Conservation (phyloP, 2,888 invertebrate species). For the Ophion ventricosus region DNA sequence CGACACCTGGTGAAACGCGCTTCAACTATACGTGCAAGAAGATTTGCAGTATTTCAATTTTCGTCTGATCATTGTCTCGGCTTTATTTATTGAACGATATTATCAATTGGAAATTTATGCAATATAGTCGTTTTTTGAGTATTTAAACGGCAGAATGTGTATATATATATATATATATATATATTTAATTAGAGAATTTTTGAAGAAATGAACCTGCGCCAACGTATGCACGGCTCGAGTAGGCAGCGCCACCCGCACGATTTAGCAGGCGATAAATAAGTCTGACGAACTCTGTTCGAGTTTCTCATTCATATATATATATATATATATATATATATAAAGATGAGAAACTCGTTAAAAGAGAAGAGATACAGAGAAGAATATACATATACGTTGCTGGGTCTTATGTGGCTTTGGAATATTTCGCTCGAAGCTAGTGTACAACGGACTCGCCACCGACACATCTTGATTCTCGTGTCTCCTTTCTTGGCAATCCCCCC, state of each 20-base stretch:
- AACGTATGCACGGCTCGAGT: neutral
- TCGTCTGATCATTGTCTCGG: too few relatives aligned
- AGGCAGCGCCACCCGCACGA: slow-evolving; percentile 22
- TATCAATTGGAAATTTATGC: too few relatives aligned
- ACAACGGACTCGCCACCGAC: neutral
- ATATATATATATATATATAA: neutral
- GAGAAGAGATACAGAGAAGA: neutral
- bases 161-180: neutral
- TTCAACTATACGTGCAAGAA: too few relatives aligned
- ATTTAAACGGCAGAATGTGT: neutral
- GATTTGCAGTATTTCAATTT: too few relatives aligned
- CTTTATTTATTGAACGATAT: too few relatives aligned
- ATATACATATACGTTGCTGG: neutral
- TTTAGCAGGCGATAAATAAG: slow-evolving; percentile 49
- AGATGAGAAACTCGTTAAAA: slow-evolving; percentile 6
- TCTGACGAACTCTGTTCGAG: slow-evolving; percentile 41
- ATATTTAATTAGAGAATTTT: slow-evolving; percentile 1
- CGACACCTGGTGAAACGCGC: too few relatives aligned
- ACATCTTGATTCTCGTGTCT: neutral
- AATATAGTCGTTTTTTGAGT: neutral
- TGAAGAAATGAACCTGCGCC: slow-evolving; percentile 31
- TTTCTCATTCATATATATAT: slow-evolving; percentile 23
- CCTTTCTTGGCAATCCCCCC: neutral
- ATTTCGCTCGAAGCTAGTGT: slow-evolving; percentile 10
- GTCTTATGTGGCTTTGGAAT: neutral